phyloP scores from a whole-genome alignment of 2,797 vertebrate species.

The Euthynnus affinis region DNA sequence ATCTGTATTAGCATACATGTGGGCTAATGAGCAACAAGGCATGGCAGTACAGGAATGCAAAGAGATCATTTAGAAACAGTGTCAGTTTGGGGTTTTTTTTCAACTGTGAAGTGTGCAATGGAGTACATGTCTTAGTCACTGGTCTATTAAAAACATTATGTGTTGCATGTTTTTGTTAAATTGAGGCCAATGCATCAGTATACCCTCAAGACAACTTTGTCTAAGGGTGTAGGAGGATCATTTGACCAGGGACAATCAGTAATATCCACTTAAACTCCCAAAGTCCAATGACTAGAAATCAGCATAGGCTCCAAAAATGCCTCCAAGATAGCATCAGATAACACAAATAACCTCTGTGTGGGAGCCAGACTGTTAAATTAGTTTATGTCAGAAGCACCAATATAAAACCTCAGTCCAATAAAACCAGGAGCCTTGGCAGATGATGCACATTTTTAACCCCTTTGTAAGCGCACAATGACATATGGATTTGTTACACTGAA shows the following conservation, averaged over 20 bases:
- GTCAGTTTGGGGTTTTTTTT: neutral
- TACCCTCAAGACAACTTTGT: neutral
- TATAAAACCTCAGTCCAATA: neutral
- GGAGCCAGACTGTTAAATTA: neutral
- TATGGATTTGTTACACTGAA: neutral
- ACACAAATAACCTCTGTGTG: constrained; percentile 19
- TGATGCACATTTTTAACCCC: neutral
- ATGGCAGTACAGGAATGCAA: neutral
- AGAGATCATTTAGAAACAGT: neutral
- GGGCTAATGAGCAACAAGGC: neutral
- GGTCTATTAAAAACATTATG: neutral
- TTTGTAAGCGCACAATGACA: neutral
- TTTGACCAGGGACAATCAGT: neutral
- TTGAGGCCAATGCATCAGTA: neutral
- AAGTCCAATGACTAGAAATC: neutral
- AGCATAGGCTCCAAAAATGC: neutral
- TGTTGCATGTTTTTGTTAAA: neutral
- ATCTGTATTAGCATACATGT: neutral
- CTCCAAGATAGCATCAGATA: constrained; percentile 6
- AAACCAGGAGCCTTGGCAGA: constrained; percentile 21
- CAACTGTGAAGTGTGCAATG: neutral
- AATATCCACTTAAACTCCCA: neutral
- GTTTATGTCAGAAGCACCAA: constrained; percentile 1
- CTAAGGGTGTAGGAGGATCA: neutral
- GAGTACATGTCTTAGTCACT: neutral